Percentiles rank a stretch among this genome's conserved stretches.
phyloP scores from a whole-genome alignment of 2,797 vertebrate genomes.

The Eulemur rubriventer region DNA sequence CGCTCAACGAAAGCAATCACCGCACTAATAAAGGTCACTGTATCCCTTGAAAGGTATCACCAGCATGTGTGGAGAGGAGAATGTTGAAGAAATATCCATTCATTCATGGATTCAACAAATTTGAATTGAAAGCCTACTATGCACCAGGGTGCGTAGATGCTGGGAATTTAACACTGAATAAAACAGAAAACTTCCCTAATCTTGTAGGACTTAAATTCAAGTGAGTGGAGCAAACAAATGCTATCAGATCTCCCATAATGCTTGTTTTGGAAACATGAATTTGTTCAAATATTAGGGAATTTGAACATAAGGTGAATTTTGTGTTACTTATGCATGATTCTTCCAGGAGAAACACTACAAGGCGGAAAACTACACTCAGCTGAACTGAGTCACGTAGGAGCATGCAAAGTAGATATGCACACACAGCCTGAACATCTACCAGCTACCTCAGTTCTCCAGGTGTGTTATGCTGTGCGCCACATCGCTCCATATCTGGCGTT shows the following conservation, averaged over 20 bases:
- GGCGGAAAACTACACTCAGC: neutral
- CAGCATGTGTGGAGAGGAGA: neutral
- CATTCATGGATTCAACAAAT: neutral
- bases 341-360: neutral
- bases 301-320: neutral
- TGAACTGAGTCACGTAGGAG: neutral
- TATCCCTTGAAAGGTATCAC: neutral
- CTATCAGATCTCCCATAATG: neutral
- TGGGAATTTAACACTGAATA: neutral
- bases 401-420: rapidly evolving
- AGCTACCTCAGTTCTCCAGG: neutral
- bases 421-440: neutral
- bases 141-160: neutral
- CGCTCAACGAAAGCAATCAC: neutral
- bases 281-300: neutral
- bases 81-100: neutral
- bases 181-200: neutral
- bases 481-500: neutral
- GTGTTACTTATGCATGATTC: neutral
- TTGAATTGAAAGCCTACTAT: neutral
- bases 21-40: neutral
- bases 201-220: neutral
- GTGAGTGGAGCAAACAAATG: neutral
- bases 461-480: neutral
- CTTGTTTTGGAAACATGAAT: neutral